Evolutionary conservation across 2,797 vertebrate genomes (phyloP).

Genomic region (Myotis daubentonii): DNA sequence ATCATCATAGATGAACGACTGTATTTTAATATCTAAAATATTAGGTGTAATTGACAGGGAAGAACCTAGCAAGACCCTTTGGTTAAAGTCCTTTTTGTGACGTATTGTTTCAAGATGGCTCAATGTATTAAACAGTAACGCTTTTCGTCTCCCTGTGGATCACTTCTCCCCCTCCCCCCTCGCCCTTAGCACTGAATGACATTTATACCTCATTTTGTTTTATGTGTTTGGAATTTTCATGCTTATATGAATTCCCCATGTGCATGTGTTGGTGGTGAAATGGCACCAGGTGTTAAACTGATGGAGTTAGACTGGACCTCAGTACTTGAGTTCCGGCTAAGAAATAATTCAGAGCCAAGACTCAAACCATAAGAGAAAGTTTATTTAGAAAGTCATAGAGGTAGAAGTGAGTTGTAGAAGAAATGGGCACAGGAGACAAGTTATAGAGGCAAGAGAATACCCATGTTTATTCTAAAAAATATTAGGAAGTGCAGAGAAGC

Average conservation of each 20-base stretch:
- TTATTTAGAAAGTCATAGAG: not conserved
- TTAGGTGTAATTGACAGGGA: not conserved
- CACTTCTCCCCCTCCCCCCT: not conserved
- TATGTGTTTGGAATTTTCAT: not conserved
- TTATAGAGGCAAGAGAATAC: not conserved
- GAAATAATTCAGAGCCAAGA: not conserved
- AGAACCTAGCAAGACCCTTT: not conserved
- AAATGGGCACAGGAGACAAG: not conserved
- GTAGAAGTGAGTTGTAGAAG: not conserved
- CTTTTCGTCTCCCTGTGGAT: not conserved
- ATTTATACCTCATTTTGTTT: not conserved
- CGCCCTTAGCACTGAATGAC: not conserved
- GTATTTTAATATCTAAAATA: not conserved
- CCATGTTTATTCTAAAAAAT: slow-evolving; percentile 14
- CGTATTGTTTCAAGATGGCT: not conserved
- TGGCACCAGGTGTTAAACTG: not conserved
- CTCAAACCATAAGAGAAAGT: not conserved
- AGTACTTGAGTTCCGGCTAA: not conserved
- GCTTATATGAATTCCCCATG: not conserved
- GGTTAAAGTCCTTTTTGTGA: not conserved
- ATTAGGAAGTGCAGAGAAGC: not conserved
- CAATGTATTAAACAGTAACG: not conserved
- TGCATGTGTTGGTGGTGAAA: not conserved
- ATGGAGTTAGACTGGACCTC: not conserved
- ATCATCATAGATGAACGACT: not conserved